phyloP scores from a whole-genome alignment of 2,888 invertebrate genomes.

The Priapulus caudatus region DNA sequence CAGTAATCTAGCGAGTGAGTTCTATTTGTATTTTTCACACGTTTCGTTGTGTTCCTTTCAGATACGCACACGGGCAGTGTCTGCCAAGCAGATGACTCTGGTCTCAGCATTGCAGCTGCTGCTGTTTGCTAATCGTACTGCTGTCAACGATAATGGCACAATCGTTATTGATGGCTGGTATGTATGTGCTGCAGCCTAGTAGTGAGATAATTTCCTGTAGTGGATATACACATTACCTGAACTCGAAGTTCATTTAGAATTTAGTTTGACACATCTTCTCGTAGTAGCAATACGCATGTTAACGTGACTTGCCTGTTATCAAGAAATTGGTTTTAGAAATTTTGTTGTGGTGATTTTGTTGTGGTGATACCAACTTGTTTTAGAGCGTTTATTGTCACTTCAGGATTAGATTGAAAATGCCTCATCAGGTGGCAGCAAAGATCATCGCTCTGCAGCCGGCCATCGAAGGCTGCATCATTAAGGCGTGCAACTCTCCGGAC shows the following conservation, averaged over 20 bases:
- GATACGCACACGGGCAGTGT: constrained; percentile 84
- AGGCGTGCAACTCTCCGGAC: constrained; percentile 67
- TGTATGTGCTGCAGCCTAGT: constrained; percentile 15
- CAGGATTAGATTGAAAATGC: constrained; percentile 72
- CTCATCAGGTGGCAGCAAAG: constrained; percentile 60
- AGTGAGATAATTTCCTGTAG: too few species aligned
- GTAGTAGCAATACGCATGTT: too few species aligned
- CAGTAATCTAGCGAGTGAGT: too few species aligned
- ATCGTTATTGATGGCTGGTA: constrained; percentile 74
- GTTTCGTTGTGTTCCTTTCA: constrained; percentile 29
- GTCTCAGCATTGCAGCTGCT: constrained; percentile 83
- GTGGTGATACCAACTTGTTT: too few species aligned
- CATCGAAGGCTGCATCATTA: constrained; percentile 67
- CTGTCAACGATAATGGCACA: constrained; percentile 57
- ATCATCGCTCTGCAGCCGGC: constrained; percentile 77
- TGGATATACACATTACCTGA: too few species aligned
- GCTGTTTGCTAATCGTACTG: constrained; percentile 78
- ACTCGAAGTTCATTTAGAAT: too few species aligned
- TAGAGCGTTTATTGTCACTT: too few species aligned
- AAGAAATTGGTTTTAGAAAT: too few species aligned
- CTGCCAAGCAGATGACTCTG: constrained; percentile 93
- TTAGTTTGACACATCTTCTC: too few species aligned
- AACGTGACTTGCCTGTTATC: too few species aligned
- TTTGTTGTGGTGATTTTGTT: too few species aligned
- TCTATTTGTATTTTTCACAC: too few species aligned